These are phyloP conservation scores for Drosophila phalerata DNA, from an alignment of 2,888 invertebrate genomes.

Conservation along the genomic window DNA sequence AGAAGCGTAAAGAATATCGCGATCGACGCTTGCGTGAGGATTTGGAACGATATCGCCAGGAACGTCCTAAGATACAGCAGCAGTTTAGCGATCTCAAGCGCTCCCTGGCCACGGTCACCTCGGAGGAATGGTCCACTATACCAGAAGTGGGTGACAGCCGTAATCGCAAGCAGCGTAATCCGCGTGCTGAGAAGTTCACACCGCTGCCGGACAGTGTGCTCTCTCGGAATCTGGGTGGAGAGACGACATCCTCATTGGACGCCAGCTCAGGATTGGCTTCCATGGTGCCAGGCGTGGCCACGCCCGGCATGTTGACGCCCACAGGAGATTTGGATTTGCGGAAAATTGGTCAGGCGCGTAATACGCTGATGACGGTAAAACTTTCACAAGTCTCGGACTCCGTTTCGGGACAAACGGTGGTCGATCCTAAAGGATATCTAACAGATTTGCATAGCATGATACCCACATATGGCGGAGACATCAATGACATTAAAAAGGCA, in stretches of 20 bases:
- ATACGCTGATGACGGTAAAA: conserved; percentile 99
- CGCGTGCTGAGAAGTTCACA: conserved; percentile 97
- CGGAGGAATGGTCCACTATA: conserved; percentile 98
- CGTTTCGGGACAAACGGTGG: conserved; percentile 99
- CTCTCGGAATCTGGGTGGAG: conserved; percentile 93
- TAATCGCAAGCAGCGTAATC: conserved; percentile 98
- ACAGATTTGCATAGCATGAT: conserved; percentile 99
- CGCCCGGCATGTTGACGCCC: conserved; percentile 94
- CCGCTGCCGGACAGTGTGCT: conserved; percentile 98
- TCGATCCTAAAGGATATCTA: conserved; percentile 99
- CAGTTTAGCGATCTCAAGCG: conserved; percentile 99
- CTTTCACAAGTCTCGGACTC: conserved; percentile 99
- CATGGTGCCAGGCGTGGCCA: conserved; percentile 94
- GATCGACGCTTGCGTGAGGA: conserved; percentile 96
- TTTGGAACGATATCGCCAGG: conserved; percentile 98
- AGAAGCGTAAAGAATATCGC: conserved; percentile 98
- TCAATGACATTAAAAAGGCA: conserved; percentile 99
- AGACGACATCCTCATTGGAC: conserved; percentile 92
- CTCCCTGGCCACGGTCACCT: conserved; percentile 92
- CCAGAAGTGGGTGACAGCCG: conserved; percentile 99
- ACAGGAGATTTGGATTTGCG: conserved; percentile 97
- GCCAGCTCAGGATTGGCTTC: conserved; percentile 94
- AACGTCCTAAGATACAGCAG: conserved; percentile 98
- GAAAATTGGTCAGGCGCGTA: conserved; percentile 99
- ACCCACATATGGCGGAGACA: conserved; percentile 98